phyloP scores from a whole-genome alignment of 2,888 invertebrate species.

The Sipha maydis region DNA sequence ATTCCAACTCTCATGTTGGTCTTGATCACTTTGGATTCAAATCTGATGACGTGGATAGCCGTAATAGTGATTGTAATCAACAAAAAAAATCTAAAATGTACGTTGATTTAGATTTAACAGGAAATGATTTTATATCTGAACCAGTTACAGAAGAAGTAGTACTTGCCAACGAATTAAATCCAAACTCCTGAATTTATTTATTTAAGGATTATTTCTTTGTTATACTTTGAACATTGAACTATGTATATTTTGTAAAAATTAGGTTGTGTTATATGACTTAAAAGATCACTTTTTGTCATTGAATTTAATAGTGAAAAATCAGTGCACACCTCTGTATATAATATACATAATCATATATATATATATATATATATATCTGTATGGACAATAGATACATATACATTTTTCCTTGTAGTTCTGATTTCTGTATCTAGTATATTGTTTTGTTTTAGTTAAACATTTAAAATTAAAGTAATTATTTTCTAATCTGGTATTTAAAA shows the following conservation, averaged over 20 bases:
- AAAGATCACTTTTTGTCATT: slow-evolving; percentile 13
- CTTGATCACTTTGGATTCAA: slow-evolving; percentile 57
- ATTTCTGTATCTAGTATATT: slow-evolving; percentile 30
- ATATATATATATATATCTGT: slow-evolving; percentile 13
- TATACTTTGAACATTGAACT: slow-evolving; percentile 46
- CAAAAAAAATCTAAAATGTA: slow-evolving; percentile 57
- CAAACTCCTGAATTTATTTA: slow-evolving; percentile 59
- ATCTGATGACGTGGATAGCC: slow-evolving; percentile 21
- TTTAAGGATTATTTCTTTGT: slow-evolving; percentile 34
- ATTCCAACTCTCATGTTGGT: slow-evolving; percentile 46
- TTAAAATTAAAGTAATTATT: slow-evolving; percentile 24
- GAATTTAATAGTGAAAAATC: slow-evolving; percentile 24
- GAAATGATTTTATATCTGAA: slow-evolving; percentile 56
- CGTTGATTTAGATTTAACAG: slow-evolving; percentile 52
- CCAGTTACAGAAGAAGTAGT: slow-evolving; percentile 55
- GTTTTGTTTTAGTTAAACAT: slow-evolving; percentile 46
- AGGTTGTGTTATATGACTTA: slow-evolving; percentile 26
- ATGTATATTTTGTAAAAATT: slow-evolving; percentile 55
- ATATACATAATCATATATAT: slow-evolving; percentile 35
- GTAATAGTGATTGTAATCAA: slow-evolving; percentile 48
- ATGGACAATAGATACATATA: background rate
- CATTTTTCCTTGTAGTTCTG: slow-evolving; percentile 49
- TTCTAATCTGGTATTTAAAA: slow-evolving; percentile 11
- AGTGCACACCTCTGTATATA: slow-evolving; percentile 42
- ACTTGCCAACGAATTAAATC: slow-evolving; percentile 52